Evolutionary conservation across 2,797 vertebrate genomes (phyloP), one percentile per base, ranked within the genome.

Genomic region (Mycteria americana): DNA sequence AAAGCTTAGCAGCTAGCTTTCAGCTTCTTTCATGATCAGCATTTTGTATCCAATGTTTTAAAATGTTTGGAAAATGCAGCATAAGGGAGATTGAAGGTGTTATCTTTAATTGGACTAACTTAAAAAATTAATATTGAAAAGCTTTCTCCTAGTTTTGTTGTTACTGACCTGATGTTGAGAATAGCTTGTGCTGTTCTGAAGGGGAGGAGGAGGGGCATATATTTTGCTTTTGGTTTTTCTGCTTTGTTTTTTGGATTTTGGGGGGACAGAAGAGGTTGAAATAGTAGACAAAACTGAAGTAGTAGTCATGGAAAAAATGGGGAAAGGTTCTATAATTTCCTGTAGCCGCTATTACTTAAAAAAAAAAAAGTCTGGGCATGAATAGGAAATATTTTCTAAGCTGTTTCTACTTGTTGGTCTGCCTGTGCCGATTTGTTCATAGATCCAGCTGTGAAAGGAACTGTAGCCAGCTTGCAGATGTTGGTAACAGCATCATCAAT

Each of bases 91-190:
- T 95, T 97, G 84, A 97, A 96, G 93, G 91, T 97, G 90, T 95
- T 97, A 93, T 41, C 94, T 92, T 97, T 98, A 97, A 97, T 97
- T 97, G 92, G 88, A 97, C 94, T 94, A 94, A 86, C 91, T 95
- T 96, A 93, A 97, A 97, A 97, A 97, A 97, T 96, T 97, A 97
- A 96, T 97, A 97, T 56, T 70, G 65, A 78, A 81, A 96, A 95
- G 80, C 68, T 85, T 80, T 95, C 75, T 96, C 85, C 96, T 81
- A 11, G 18, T 72, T 96, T 84, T 96, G 92, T 91, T 94, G 78
- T 77, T 95, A 54, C 57, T 97, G 95, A 96, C 95, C 56, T 92
- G 68, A 89, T 67, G 39, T 78, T 94, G 81, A 85, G 59, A 89
- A 91, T 41, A 63, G 65, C 57, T 62, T 75, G 16, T 94, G 83